A percentile compares a stretch with the other conserved stretches of the same genome.
Evolutionary conservation across 1,140 invertebrate genomes (phyloP).

Genomic region (Drosophila sproati): DNA sequence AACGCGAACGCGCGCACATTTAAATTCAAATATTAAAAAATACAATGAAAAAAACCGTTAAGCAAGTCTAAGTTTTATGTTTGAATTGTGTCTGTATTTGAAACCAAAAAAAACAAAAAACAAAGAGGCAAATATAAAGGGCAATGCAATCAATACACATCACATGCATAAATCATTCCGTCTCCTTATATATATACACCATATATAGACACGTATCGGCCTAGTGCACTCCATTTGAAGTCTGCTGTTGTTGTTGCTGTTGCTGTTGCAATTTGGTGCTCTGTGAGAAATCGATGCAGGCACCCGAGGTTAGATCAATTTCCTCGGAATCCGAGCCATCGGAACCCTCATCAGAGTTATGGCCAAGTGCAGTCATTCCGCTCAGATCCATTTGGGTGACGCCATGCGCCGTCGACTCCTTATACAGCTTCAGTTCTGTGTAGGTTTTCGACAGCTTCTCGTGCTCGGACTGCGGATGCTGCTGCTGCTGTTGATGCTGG

Average conservation of each 20-base stretch:
- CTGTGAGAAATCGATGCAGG: conserved; percentile 84
- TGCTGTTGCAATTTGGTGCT: conserved; percentile 74
- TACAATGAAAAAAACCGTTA: background rate
- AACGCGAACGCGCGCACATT: conserved; percentile 1
- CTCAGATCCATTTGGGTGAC: conserved; percentile 52
- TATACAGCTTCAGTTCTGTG: conserved; percentile 83
- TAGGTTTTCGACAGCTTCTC: conserved; percentile 77
- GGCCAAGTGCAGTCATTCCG: conserved; percentile 53
- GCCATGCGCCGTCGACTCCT: conserved; percentile 61
- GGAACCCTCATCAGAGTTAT: conserved; percentile 65
- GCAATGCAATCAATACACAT: conserved; percentile 47
- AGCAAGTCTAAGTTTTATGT: conserved; percentile 1
- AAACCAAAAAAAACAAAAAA: conserved; percentile 42
- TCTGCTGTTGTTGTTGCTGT: conserved; percentile 46
- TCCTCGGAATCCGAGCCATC: conserved; percentile 84
- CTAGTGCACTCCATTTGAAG: conserved; percentile 67
- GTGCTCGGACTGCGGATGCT: conserved; percentile 48
- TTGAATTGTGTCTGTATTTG: conserved; percentile 52
- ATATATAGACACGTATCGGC: conserved; percentile 8
- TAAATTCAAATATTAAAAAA: conserved; percentile 16
- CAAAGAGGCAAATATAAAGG: conserved; percentile 22
- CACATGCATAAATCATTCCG: conserved; percentile 15
- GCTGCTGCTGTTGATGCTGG: conserved; percentile 68
- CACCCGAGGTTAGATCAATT: conserved; percentile 81
- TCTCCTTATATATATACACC: background rate